These are phyloP conservation scores for Lasioglossum calceatum DNA, from an alignment of 2,888 invertebrate genomes.

Conservation along the genomic window DNA sequence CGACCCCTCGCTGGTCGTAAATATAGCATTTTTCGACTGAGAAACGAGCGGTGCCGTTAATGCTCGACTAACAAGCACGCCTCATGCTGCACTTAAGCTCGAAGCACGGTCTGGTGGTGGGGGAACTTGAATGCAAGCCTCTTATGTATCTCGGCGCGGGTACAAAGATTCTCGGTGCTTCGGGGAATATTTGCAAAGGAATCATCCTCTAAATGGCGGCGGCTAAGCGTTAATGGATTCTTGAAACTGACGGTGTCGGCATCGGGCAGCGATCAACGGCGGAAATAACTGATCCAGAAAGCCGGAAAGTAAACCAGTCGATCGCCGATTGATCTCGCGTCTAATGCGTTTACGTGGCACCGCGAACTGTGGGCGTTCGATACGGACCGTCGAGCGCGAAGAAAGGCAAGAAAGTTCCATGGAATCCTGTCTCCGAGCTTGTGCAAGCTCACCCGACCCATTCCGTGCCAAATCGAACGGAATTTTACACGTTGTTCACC, in stretches of 20 bases:
- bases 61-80: constrained; percentile 29
- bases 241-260: constrained; percentile 11
- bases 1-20: background rate
- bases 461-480: background rate
- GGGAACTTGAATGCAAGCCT: constrained; percentile 7
- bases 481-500: background rate
- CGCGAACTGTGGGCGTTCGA: background rate
- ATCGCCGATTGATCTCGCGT: constrained; percentile 20
- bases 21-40: constrained; percentile 6
- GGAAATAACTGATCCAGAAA: constrained; percentile 52
- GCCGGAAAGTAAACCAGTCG: constrained; percentile 46
- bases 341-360: constrained; percentile 51
- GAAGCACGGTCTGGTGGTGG: background rate
- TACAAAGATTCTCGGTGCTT: background rate
- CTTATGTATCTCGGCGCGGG: background rate
- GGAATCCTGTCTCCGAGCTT: background rate
- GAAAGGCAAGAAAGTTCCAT: background rate
- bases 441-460: background rate
- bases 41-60: background rate
- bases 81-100: constrained; percentile 34
- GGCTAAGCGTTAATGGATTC: constrained; percentile 55
- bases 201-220: constrained; percentile 38
- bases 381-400: background rate
- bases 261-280: constrained; percentile 26
- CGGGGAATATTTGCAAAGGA: constrained; percentile 36